Base-by-base conservation (phyloP, 2,888 invertebrate species). In the Eupsilia transversa region DNA sequence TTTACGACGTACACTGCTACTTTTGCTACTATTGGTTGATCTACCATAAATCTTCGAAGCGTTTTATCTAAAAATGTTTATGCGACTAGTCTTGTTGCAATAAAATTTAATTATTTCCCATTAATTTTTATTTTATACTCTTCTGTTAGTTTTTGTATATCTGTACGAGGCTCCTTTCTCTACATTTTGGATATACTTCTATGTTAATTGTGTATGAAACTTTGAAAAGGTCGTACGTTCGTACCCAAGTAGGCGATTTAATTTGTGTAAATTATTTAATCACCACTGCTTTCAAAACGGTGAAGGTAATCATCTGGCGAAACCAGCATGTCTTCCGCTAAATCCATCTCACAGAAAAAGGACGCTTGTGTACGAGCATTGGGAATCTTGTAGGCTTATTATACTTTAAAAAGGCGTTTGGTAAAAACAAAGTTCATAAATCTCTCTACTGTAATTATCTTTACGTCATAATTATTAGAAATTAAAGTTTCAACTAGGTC, bases 41-140 rank as follows among this genome's bases (percentile, higher is more conserved):
- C 54, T 64, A 10, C 60, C 52, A 76, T 86, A 84, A 87, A 87
- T 85, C 78, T 79, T 74, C 54, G 30, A 69, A 77, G 54, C 57
- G 63, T 76, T 80, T 85, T 82, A 83, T 83, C 83, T 77, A 64
- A 78, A 71, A 80, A 75, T 70, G 54, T 80, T 85, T 74, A 80
- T 72, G 73, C 61, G 73, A 74, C 63, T 41, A 61, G 74, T 73
- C 73, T 49, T 76, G 76, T 83, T 77, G 68, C 64, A 65, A 82
- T 87, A 87, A 87, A 87, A 83, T 78, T 86, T 87, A 85, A 87
- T 86, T 83, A 82, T 83, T 71, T 54, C 59, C 74, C 83, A 86
- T 86, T 72, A 76, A 38, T 69, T 78, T 86, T 85, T 86, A 85
- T 86, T 70, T 81, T 56, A 78, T 72, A 57, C 61, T 76, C 75